phyloP scores from a whole-genome alignment of 2,888 invertebrate genomes.

The Aromia moschata region DNA sequence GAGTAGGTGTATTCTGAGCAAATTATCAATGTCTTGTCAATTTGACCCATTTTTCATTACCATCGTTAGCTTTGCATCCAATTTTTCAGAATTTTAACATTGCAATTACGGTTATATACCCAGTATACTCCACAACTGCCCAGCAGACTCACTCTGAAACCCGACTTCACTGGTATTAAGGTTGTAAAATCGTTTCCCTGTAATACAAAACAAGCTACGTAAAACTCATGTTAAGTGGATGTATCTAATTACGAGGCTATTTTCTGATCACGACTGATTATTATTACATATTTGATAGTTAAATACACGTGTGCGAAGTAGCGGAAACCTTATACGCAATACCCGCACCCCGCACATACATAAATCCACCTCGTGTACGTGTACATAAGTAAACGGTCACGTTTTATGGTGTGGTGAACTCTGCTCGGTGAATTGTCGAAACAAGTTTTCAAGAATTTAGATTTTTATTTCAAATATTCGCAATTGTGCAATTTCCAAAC shows the following conservation, averaged over 20 bases:
- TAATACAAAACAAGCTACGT: neutral
- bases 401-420: neutral
- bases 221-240: neutral
- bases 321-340: neutral
- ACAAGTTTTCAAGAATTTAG: too few species aligned
- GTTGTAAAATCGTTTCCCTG: neutral
- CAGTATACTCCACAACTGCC: too few species aligned
- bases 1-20: too few species aligned
- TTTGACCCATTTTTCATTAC: too few species aligned
- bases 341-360: neutral
- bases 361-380: neutral
- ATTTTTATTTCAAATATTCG: too few species aligned
- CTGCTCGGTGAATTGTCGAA: too few species aligned
- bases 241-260: neutral
- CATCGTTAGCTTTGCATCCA: too few species aligned
- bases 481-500: neutral
- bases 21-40: too few species aligned
- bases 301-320: conserved; percentile 4
- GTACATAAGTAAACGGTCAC: neutral
- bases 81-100: too few species aligned
- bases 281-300: neutral
- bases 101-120: too few species aligned
- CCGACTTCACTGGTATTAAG: too few species aligned
- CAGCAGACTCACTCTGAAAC: too few species aligned
- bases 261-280: neutral